Conservation (phyloP, 2,113 vertebrate genomes). For the Aegotheles bennettii region DNA sequence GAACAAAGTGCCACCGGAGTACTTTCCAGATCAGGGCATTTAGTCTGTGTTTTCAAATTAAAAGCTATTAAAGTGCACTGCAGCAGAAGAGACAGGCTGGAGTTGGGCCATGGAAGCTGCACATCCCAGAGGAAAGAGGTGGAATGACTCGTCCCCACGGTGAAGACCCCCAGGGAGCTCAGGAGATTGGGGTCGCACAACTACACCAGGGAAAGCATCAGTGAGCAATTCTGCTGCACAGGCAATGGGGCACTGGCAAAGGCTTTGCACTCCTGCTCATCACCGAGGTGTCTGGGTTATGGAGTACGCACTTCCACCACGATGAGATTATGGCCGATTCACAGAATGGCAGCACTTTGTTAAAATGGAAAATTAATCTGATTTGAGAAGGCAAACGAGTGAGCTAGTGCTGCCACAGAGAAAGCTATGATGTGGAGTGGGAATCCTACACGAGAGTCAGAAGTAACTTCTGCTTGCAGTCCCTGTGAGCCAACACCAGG, state of each 20-base stretch:
- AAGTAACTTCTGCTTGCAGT: not conserved
- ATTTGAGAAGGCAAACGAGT: not conserved
- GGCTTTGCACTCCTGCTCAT: not conserved
- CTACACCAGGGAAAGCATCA: rapidly evolving
- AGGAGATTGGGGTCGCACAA: rapidly evolving
- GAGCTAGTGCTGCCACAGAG: not conserved
- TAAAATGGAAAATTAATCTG: not conserved
- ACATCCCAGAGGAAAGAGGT: rapidly evolving
- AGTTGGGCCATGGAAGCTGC: rapidly evolving
- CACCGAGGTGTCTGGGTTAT: not conserved
- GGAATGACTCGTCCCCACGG: rapidly evolving
- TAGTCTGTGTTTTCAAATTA: not conserved
- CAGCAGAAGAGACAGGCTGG: not conserved
- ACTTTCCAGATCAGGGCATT: no score
- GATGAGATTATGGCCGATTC: not conserved
- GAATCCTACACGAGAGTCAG: not conserved
- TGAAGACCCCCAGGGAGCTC: not conserved
- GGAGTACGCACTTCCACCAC: not conserved
- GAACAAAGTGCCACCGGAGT: not conserved
- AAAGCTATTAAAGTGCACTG: not conserved
- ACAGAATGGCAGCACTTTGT: not conserved
- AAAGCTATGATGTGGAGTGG: rapidly evolving
- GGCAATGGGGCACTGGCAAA: rapidly evolving
- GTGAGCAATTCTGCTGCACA: not conserved
- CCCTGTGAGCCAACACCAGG: not conserved